A percentile compares a stretch with the other conserved stretches of the same genome.
Conservation (phyloP, 2,113 vertebrate genomes). For the Callipepla squamata region DNA sequence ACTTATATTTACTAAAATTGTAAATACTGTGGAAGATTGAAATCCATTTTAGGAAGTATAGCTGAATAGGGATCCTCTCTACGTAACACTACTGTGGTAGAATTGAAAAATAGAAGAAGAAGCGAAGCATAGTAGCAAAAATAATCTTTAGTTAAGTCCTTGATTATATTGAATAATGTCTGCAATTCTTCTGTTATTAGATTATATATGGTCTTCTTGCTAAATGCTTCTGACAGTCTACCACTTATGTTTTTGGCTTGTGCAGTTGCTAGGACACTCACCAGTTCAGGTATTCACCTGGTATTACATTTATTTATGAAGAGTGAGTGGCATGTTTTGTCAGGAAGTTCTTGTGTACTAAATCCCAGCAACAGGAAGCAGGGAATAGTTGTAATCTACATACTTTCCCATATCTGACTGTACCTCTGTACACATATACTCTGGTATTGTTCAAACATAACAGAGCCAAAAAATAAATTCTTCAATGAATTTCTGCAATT, state of each 20-base stretch:
- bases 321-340: background rate
- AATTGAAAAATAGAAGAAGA: background rate
- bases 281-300: background rate
- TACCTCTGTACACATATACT: background rate
- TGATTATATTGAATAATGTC: background rate
- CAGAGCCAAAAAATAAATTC: background rate
- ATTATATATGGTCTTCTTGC: background rate
- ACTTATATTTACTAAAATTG: background rate
- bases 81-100: background rate
- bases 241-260: background rate
- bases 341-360: background rate
- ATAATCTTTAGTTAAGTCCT: background rate
- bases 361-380: background rate
- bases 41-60: background rate
- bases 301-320: background rate
- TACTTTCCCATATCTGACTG: background rate
- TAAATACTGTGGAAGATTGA: background rate
- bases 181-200: background rate
- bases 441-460: background rate
- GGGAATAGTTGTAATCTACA: background rate
- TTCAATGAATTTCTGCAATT: background rate
- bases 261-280: background rate
- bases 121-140: background rate
- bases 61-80: background rate
- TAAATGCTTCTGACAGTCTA: background rate